phyloP scores from a whole-genome alignment of 2,888 invertebrate species.

The Cartodere bifasciata region DNA sequence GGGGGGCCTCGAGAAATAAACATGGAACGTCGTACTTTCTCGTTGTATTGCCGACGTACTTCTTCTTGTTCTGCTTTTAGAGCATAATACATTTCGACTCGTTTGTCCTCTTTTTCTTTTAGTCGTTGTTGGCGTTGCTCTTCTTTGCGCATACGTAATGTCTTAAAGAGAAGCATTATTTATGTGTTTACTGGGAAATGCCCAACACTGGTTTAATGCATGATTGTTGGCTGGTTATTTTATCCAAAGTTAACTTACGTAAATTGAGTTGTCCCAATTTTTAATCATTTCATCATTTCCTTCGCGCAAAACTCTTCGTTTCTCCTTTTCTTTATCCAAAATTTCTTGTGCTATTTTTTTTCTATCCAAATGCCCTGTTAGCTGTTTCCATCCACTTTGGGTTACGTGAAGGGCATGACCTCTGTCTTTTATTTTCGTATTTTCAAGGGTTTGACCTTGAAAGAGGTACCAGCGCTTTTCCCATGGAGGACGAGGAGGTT shows the following conservation, averaged over 20 bases:
- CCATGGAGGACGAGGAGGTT: no score
- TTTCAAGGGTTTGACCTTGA: slow-evolving; percentile 1
- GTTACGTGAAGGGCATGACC: neutral
- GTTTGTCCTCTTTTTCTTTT: slow-evolving; percentile 19
- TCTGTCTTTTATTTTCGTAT: neutral
- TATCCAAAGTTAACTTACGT: no score
- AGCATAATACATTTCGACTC: slow-evolving; percentile 17
- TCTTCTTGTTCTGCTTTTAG: slow-evolving; percentile 21
- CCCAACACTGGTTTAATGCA: no score
- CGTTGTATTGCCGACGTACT: slow-evolving; percentile 21
- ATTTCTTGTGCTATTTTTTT: neutral
- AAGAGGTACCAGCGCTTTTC: neutral
- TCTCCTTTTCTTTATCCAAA: neutral
- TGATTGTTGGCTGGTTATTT: no score
- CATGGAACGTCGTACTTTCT: slow-evolving; percentile 23
- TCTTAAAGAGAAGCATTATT: slow-evolving; percentile 14
- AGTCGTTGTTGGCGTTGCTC: slow-evolving; percentile 17
- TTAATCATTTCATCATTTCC: neutral
- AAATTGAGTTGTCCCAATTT: slow-evolving; percentile 1
- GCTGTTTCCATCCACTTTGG: neutral
- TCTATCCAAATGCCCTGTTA: slow-evolving; percentile 1
- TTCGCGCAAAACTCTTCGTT: neutral
- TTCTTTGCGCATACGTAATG: slow-evolving; percentile 21
- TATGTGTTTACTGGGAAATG: no score
- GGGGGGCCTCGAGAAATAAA: slow-evolving; percentile 25